Percentiles rank a stretch among this genome's conserved stretches.
Evolutionary conservation across 1,140 invertebrate species (phyloP).

Genomic region (Vollenhovia emeryi): DNA sequence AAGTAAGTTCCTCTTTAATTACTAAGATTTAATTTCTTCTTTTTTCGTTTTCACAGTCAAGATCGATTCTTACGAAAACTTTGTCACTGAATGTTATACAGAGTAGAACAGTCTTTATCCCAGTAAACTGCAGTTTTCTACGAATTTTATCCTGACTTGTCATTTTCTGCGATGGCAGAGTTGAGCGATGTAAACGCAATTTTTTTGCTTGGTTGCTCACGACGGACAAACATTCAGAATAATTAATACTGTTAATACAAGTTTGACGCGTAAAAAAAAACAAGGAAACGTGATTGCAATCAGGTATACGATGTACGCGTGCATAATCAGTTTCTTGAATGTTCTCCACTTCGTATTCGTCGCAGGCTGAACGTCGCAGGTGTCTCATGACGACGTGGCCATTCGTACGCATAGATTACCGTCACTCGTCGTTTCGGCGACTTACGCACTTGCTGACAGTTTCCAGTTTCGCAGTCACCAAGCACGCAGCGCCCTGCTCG

Average conservation of each 20-base stretch:
- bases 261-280: not conserved
- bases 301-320: too few relatives aligned
- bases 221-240: not conserved
- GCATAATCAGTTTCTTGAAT: slow-evolving; percentile 6
- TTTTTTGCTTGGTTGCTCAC: not conserved
- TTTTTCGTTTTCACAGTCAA: too few relatives aligned
- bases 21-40: too few relatives aligned
- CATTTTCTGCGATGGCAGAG: not conserved
- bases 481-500: not conserved
- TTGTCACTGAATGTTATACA: too few relatives aligned
- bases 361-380: slow-evolving; percentile 50
- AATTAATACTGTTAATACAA: not conserved
- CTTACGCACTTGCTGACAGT: slow-evolving; percentile 50
- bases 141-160: slow-evolving; percentile 1
- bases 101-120: too few relatives aligned
- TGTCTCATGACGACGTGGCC: slow-evolving; percentile 28
- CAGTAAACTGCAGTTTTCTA: too few relatives aligned
- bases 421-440: slow-evolving; percentile 50
- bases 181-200: not conserved
- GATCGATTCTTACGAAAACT: too few relatives aligned
- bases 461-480: slow-evolving; percentile 5
- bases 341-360: not conserved
- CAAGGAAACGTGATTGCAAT: not conserved
- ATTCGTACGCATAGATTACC: slow-evolving; percentile 72
- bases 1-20: too few relatives aligned